These are phyloP conservation scores for Caenorhabditis inopinata DNA, from an alignment of 1,140 invertebrate genomes.

Conservation along the genomic window DNA sequence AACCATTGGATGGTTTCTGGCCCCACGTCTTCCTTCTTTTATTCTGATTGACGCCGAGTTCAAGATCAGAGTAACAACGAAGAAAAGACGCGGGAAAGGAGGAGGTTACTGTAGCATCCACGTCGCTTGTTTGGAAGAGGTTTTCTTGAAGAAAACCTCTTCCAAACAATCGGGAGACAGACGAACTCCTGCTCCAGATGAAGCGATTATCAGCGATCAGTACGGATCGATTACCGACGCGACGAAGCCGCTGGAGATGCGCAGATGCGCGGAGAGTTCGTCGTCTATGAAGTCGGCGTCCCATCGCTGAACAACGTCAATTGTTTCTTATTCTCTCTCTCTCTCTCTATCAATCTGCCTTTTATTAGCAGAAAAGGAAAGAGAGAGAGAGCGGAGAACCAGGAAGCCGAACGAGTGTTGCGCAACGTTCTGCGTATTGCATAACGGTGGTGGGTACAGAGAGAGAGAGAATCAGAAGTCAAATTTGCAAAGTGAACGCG, in stretches of 20 bases:
- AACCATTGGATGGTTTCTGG: too few relatives aligned
- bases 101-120: too few relatives aligned
- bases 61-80: too few relatives aligned
- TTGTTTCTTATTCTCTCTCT: slow-evolving; percentile 13
- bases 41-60: too few relatives aligned
- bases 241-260: neutral
- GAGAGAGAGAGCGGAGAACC: neutral
- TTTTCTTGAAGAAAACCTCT: too few relatives aligned
- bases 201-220: too few relatives aligned
- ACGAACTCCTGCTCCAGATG: too few relatives aligned
- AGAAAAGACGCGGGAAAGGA: too few relatives aligned
- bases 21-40: too few relatives aligned
- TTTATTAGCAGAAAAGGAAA: neutral
- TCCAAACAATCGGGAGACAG: too few relatives aligned
- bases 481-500: neutral
- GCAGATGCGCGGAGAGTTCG: neutral
- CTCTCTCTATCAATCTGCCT: neutral
- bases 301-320: neutral
- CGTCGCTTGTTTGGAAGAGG: too few relatives aligned
- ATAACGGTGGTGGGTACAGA: neutral
- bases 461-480: neutral
- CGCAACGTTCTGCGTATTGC: slow-evolving; percentile 15
- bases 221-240: neutral
- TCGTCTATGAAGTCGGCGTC: neutral
- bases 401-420: slow-evolving; percentile 9